These are phyloP conservation scores for Scaptodrosophila latifasciaeformis DNA, from an alignment of 2,888 invertebrate genomes.

Conservation along the genomic window DNA sequence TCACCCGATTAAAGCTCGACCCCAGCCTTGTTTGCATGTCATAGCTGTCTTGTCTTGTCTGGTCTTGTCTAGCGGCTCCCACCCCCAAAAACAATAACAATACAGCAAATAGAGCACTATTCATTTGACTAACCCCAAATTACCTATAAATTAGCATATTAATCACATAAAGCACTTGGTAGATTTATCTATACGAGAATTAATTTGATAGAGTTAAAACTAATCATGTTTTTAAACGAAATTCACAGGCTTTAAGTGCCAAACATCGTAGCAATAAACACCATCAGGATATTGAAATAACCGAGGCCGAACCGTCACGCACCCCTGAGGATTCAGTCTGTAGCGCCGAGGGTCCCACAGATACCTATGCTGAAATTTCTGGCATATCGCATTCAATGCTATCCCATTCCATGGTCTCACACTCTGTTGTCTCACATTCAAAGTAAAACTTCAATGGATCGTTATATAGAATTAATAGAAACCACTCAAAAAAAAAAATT, in stretches of 20 bases:
- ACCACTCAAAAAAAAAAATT: not conserved
- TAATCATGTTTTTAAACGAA: no score
- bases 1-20: constrained; percentile 4
- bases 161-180: no score
- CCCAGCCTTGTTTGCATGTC: constrained; percentile 20
- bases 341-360: constrained; percentile 88
- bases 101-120: no score
- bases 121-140: no score
- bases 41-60: constrained; percentile 15
- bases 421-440: constrained; percentile 69
- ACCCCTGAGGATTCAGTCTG: constrained; percentile 95
- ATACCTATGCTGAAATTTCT: constrained; percentile 74
- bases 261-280: constrained; percentile 78
- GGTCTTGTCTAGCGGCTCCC: constrained; percentile 24
- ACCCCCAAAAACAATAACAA: constrained; percentile 17
- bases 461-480: no score
- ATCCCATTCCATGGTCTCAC: constrained; percentile 72
- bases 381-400: constrained; percentile 74
- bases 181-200: no score
- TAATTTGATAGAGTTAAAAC: no score
- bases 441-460: constrained; percentile 40
- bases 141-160: no score
- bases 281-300: constrained; percentile 80
- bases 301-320: constrained; percentile 87
- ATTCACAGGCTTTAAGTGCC: constrained; percentile 84